A percentile compares a stretch with the other conserved stretches of the same genome.
phyloP scores from a whole-genome alignment of 2,797 vertebrate genomes.

The Cyclura pinguis region DNA sequence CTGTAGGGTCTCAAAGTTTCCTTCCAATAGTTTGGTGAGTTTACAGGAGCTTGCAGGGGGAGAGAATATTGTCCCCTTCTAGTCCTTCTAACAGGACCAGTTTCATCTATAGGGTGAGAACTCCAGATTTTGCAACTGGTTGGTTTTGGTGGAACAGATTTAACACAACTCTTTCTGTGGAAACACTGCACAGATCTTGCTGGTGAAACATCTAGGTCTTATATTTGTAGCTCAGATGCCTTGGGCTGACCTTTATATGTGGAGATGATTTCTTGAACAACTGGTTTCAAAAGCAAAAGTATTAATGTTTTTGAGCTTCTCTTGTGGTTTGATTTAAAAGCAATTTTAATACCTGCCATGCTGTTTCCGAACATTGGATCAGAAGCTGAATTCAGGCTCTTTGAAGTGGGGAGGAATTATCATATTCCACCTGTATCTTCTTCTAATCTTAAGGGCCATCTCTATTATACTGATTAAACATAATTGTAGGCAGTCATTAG shows the following conservation, averaged over 20 bases:
- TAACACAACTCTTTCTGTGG: neutral
- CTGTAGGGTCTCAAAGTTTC: neutral
- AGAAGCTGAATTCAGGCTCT: constrained; percentile 19
- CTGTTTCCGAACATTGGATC: neutral
- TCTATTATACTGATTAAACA: constrained; percentile 13
- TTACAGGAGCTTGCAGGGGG: neutral
- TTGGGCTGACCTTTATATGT: neutral
- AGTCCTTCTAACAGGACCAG: neutral
- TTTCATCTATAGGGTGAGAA: neutral
- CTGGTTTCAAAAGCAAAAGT: constrained; percentile 22
- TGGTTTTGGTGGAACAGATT: neutral
- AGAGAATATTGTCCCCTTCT: neutral
- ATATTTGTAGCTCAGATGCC: neutral
- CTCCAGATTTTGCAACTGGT: neutral
- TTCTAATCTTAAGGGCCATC: neutral
- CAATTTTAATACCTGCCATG: neutral
- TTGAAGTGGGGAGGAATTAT: constrained; percentile 1
- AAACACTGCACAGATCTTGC: constrained; percentile 31
- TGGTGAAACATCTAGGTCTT: neutral
- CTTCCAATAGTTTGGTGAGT: neutral
- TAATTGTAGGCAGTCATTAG: neutral
- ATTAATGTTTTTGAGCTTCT: constrained; percentile 29
- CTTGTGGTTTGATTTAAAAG: neutral
- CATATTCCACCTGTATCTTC: neutral
- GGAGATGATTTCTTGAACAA: constrained; percentile 19